phyloP scores from a whole-genome alignment of 2,888 invertebrate species.

The Campoplex nolae region DNA sequence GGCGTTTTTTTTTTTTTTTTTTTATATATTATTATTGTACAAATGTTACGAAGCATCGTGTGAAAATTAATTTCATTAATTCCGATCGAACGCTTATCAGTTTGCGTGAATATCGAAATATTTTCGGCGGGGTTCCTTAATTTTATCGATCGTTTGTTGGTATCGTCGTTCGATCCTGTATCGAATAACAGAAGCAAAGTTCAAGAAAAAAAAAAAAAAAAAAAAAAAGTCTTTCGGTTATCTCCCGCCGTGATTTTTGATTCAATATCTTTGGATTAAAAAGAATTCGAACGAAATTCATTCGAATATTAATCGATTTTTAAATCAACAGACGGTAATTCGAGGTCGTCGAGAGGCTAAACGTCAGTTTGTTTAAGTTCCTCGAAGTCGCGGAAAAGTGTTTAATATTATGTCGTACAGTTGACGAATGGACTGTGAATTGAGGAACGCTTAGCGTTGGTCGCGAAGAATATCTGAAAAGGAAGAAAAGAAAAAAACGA shows the following conservation, averaged over 20 bases:
- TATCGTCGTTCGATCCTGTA: not conserved
- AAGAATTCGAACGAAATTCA: not conserved
- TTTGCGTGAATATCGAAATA: not conserved
- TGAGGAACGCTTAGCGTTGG: slow-evolving; percentile 2
- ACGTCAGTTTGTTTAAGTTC: not conserved
- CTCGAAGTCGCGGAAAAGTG: not conserved
- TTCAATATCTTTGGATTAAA: not conserved
- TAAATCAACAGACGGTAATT: slow-evolving; percentile 3
- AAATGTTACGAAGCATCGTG: slow-evolving; percentile 18
- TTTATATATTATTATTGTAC: not conserved
- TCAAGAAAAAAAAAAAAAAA: not conserved
- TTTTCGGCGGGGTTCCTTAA: not conserved
- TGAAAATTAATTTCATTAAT: slow-evolving; percentile 14
- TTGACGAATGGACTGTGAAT: slow-evolving; percentile 55
- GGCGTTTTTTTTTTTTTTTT: not conserved
- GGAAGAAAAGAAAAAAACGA: not conserved
- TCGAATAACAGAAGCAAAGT: slow-evolving; percentile 8
- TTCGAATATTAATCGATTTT: not conserved
- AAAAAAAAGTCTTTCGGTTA: not conserved
- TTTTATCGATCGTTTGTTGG: not conserved
- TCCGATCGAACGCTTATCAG: not conserved
- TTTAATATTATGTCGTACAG: slow-evolving; percentile 18
- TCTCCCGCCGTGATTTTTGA: not conserved
- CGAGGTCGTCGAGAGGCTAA: not conserved
- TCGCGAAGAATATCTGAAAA: not conserved